These are phyloP conservation scores for Helostoma temminkii DNA, from an alignment of 2,797 vertebrate genomes.

Conservation along the genomic window DNA sequence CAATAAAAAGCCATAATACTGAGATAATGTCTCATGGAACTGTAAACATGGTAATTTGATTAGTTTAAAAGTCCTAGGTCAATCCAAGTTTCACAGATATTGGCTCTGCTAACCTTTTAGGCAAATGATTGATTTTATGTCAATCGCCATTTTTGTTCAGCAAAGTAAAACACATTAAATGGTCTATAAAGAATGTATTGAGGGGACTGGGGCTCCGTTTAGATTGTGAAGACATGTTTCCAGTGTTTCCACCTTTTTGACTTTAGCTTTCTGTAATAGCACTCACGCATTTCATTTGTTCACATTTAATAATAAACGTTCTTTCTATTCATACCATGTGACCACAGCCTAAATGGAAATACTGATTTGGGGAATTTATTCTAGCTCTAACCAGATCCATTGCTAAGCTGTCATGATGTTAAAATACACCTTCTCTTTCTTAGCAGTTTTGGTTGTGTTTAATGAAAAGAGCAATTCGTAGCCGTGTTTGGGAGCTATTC, in stretches of 20 bases:
- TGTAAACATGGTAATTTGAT: slow-evolving; percentile 6
- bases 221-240: slow-evolving; percentile 33
- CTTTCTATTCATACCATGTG: slow-evolving; percentile 20
- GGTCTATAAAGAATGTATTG: not conserved
- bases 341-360: slow-evolving; percentile 2
- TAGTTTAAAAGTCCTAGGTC: not conserved
- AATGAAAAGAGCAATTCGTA: not conserved
- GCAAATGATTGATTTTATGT: slow-evolving; percentile 24
- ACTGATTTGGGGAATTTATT: slow-evolving; percentile 5
- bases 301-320: slow-evolving; percentile 56
- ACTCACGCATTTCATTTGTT: slow-evolving; percentile 49
- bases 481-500: slow-evolving; percentile 5
- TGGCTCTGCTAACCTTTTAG: not conserved
- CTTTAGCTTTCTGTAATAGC: slow-evolving; percentile 66
- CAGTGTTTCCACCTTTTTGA: slow-evolving; percentile 21
- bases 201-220: slow-evolving; percentile 50
- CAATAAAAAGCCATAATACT: not conserved
- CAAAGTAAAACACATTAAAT: slow-evolving; percentile 27
- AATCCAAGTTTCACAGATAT: slow-evolving; percentile 8
- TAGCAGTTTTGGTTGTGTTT: not conserved
- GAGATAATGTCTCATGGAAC: not conserved
- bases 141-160: slow-evolving; percentile 10
- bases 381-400: not conserved
- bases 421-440: not conserved
- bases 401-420: not conserved